Evolutionary conservation across 2,113 vertebrate genomes (phyloP), one percentile per base, ranked within the genome.

Genomic region (Glaucomys volans): DNA sequence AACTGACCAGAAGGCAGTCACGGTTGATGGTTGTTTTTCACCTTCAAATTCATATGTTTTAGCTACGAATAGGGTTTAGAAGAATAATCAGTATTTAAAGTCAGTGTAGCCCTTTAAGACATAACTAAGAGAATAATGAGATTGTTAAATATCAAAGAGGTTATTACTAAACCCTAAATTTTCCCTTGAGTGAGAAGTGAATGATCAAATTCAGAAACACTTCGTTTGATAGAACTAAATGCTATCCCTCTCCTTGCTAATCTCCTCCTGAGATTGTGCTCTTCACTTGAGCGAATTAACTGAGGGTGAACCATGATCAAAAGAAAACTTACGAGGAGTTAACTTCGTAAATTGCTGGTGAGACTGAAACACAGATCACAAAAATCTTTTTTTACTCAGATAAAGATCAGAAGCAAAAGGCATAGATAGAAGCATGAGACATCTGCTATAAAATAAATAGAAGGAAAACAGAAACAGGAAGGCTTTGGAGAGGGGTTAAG

Each of bases 101-200:
- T 80, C 75, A 35, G 35, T 22, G n/a, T 89, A 80, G 91, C 59
- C 82, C 83, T 80, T 87, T 94, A 93, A 94, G 87, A 90, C 66
- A 69, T 69, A 69, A 81, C 79, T 40, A n/a, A 93, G 37, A 69
- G 22, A 92, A 87, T 77, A 89, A 84, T 89, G 91, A 94, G 88
- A 94, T 72, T 89, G 92, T 97, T 96, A 96, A 97, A 95, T 97
- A 96, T 96, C 94, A 96, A 96, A 97, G 95, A 91, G 77, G 59
- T 50, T 54, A 28, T 93, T 71, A n/a, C 67, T 62, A 75, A 79
- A 93, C 82, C 77, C 66, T 87, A 90, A 95, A 95, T 32, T 79
- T 91, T 52, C 95, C 91, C 93, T 83, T 83, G 93, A 97, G 95
- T 93, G 94, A 92, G 89, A 93, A 87, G 91, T 42, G 79, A 96